Evolutionary conservation across 1,140 invertebrate genomes (phyloP), one percentile per base, ranked within the genome.

Genomic region (Bombus polaris): DNA sequence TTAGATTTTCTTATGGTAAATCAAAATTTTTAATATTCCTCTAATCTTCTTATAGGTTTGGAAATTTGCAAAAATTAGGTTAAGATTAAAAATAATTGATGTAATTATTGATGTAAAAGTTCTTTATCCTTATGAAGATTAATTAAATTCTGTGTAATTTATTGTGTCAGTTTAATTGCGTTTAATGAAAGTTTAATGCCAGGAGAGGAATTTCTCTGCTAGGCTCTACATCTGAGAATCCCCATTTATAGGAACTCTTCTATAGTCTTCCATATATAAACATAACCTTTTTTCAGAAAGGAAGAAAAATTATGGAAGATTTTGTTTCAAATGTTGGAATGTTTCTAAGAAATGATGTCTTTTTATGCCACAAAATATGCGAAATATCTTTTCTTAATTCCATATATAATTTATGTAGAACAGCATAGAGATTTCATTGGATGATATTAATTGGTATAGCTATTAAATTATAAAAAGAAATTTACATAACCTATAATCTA

Each of bases 121-220:
- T 8, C 15, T 35, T 22, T 18, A 35, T 39, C 35, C 22, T 70
- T 70, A 35, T 22, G 22, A 39, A 37, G 22, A 70, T 18, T 70
- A 70, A 70, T 70, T 70, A 28, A 25, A 37, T 39, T 39, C 42
- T 2, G 3, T 47, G 42, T 32, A 74, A 47, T 80, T 68, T 68
- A 68, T 47, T 44, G 18, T 83, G 82, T 62, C 39, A 83, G 74
- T 88, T 88, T 80, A 87, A 87, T 87, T 87, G 80, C 71, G 18
- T 68, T 75, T 87, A 75, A 88, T 87, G 75, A 87, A 88, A 87
- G 87, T 83, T 87, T 83, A 87, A 88, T 87, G 71, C 10, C 37
- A 39, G 22, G n/a, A 13, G 39, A 70, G 66, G 53, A 82, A 87
- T 82, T 86, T 68, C 83, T 68, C 83, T 72, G 10, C 5, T 25